These are phyloP conservation scores for Boloria euphrosyne DNA, from an alignment of 2,888 invertebrate species.

Conservation along the genomic window DNA sequence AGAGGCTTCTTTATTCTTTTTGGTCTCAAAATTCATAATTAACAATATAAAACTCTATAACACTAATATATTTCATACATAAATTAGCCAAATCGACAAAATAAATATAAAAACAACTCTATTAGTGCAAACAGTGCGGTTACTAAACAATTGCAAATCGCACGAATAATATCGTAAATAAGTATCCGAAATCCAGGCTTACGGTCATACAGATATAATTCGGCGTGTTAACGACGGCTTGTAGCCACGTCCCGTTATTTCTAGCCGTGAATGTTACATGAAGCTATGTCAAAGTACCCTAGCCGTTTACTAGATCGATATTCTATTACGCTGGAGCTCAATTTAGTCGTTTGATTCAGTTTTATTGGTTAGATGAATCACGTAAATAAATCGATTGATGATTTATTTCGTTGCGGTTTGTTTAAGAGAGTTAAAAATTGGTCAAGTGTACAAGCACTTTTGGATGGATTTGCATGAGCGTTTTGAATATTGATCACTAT, in stretches of 20 bases:
- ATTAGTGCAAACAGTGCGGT: no score
- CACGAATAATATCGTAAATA: no score
- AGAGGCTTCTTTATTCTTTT: no score
- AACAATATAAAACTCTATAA: no score
- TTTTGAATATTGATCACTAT: no score
- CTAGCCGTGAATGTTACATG: conserved; percentile 33
- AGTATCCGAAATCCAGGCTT: neutral
- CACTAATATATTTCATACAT: no score
- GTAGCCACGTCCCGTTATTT: conserved; percentile 27
- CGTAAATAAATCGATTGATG: conserved; percentile 19
- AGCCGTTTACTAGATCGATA: conserved; percentile 28
- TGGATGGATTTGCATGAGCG: no score
- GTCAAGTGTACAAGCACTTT: neutral
- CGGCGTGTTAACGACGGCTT: conserved; percentile 33
- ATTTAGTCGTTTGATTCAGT: conserved; percentile 24
- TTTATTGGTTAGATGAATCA: conserved; percentile 25
- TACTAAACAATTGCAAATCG: no score
- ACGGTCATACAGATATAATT: conserved; percentile 28
- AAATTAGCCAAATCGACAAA: no score
- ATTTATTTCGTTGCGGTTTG: no score
- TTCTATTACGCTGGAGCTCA: conserved; percentile 33
- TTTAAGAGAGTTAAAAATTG: neutral
- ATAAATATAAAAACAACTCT: no score
- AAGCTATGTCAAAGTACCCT: conserved; percentile 28
- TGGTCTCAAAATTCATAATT: no score